These are phyloP conservation scores for Clostera curtula DNA, from an alignment of 2,888 invertebrate genomes.

Conservation along the genomic window DNA sequence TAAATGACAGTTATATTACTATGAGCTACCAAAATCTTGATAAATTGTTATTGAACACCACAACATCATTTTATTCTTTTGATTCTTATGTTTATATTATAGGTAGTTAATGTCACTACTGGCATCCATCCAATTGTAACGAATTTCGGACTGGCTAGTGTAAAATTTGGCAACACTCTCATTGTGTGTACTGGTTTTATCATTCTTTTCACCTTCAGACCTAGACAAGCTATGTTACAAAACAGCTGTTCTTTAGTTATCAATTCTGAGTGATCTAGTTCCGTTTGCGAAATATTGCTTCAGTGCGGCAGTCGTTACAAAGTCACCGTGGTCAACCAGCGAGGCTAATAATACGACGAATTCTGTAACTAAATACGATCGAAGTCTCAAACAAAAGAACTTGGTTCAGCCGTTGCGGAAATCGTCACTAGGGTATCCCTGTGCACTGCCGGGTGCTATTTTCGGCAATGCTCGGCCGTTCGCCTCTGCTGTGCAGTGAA, in stretches of 20 bases:
- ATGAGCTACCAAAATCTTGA: too few relatives aligned
- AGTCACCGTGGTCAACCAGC: neutral
- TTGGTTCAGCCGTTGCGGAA: constrained; percentile 33
- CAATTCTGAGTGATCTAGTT: constrained; percentile 7
- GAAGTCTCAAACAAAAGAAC: constrained; percentile 44
- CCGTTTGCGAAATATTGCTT: too few relatives aligned
- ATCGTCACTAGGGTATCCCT: constrained; percentile 62
- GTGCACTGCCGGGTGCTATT: constrained; percentile 71
- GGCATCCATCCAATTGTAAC: constrained; percentile 54
- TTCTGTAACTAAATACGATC: constrained; percentile 25
- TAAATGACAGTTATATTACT: too few relatives aligned
- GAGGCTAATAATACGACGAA: constrained; percentile 5
- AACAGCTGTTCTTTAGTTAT: constrained; percentile 21
- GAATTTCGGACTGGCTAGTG: constrained; percentile 42
- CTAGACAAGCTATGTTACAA: constrained; percentile 28
- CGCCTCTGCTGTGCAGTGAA: constrained; percentile 54
- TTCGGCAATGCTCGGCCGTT: constrained; percentile 60
- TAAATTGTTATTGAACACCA: too few relatives aligned
- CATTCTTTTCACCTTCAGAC: constrained; percentile 61
- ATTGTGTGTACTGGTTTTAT: constrained; percentile 37
- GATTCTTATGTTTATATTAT: too few relatives aligned
- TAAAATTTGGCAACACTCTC: constrained; percentile 57
- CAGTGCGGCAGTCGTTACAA: neutral
- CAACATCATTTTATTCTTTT: too few relatives aligned
- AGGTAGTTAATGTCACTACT: constrained; percentile 29